Evolutionary conservation across 1,140 invertebrate genomes (phyloP), one percentile per base, ranked within the genome.

Genomic region (Plectrocnemia conspersa): DNA sequence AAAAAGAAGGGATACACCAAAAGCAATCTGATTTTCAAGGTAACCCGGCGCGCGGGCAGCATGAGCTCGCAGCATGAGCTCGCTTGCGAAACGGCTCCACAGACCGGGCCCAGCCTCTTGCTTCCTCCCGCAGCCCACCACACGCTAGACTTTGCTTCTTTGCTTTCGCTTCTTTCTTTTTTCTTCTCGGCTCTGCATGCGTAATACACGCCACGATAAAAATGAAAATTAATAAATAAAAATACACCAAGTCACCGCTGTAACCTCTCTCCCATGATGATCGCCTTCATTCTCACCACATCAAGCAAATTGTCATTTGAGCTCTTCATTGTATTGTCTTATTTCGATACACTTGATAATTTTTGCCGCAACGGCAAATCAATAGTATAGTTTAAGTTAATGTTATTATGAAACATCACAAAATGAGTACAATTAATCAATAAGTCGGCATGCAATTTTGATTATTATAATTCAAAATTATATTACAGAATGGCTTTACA

Each of bases 11-110:
- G 83, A 83, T 83, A 83, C 85, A 89, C 84, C 81, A 91, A 91
- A 89, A 91, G 86, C 87, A 89, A 89, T 86, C 87, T 91, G 82
- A 91, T 92, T 85, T 89, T 91, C 84, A 91, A 92, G 89, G 89
- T 92, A 92, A 91, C 84, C 83, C 77, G 76, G 64, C 56, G 54
- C 45, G 54, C 55, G 72, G 69, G 71, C 71, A 69, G 71, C 73
- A 67, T 70, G 71, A 68, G 69, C 71, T 68, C 71, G 72, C 63
- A 67, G 68, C 71, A 71, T 72, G 70, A 69, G 69, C 69, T 69
- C 70, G 70, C 72, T 73, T 71, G 68, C 68, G 47, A 3, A 4
- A 48, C 68, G 66, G 69, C 68, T 71, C 71, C 68, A 3, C 24
- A 70, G 68, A 70, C 71, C 69, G 60, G 63, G 66, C 66, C 63